These are phyloP conservation scores for Heliconius eleuchia DNA, from an alignment of 1,140 invertebrate species.

Conservation along the genomic window DNA sequence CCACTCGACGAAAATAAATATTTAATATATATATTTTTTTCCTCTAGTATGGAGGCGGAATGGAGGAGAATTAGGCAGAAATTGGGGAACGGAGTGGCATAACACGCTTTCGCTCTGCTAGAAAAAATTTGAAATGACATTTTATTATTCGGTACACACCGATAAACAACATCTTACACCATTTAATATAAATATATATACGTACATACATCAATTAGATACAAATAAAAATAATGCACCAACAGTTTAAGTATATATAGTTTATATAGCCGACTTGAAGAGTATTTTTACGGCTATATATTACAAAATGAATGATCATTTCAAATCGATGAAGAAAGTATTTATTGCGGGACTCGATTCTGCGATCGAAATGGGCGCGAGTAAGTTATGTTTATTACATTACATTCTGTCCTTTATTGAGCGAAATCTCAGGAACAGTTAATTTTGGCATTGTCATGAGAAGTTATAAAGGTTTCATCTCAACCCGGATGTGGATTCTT, in stretches of 20 bases:
- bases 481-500: slow-evolving; percentile 47
- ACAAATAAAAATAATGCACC: background rate
- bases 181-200: too few relatives aligned
- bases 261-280: background rate
- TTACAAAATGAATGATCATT: slow-evolving; percentile 24
- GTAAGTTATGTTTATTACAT: slow-evolving; percentile 37
- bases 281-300: slow-evolving; percentile 1
- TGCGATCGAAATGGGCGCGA: slow-evolving; percentile 23
- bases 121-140: too few relatives aligned
- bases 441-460: slow-evolving; percentile 36
- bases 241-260: background rate
- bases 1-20: too few relatives aligned
- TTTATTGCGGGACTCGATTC: slow-evolving; percentile 25
- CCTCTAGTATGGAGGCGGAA: too few relatives aligned
- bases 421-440: slow-evolving; percentile 37
- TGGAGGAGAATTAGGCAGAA: too few relatives aligned
- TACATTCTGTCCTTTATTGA: slow-evolving; percentile 33
- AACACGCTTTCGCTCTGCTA: too few relatives aligned
- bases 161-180: too few relatives aligned
- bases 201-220: too few relatives aligned
- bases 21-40: too few relatives aligned
- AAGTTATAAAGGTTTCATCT: slow-evolving; percentile 41
- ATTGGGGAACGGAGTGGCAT: too few relatives aligned
- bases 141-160: too few relatives aligned
- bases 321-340: slow-evolving; percentile 18